These are phyloP conservation scores for Gymnogyps californianus DNA, from an alignment of 2,113 vertebrate genomes.

Conservation along the genomic window DNA sequence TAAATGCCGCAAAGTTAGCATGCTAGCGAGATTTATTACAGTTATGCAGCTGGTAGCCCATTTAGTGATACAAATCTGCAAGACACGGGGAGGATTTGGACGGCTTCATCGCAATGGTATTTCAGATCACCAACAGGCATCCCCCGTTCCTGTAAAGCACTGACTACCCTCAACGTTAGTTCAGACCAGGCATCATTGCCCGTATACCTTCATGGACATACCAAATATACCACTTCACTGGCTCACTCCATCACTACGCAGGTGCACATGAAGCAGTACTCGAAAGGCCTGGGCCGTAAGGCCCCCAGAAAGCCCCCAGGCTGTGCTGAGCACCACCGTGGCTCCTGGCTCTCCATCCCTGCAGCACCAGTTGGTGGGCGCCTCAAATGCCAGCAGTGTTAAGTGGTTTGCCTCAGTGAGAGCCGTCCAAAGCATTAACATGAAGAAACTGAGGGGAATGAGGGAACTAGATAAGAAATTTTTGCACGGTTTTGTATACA, in stretches of 20 bases:
- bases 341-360: background rate
- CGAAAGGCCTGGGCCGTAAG: fast-evolving
- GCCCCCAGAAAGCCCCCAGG: background rate
- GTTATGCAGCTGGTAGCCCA: background rate
- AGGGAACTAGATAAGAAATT: background rate
- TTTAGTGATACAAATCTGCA: background rate
- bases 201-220: background rate
- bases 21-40: background rate
- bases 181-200: background rate
- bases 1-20: background rate
- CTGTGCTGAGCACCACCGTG: background rate
- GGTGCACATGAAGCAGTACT: no score
- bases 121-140: background rate
- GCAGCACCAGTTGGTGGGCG: background rate
- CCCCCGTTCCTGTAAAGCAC: background rate
- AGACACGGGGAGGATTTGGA: background rate
- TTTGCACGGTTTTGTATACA: background rate
- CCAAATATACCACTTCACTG: background rate
- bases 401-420: background rate
- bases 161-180: fast-evolving
- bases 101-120: background rate
- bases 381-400: background rate
- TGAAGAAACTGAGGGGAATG: background rate
- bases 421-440: background rate
- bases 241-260: background rate